Evolutionary conservation across 2,888 invertebrate genomes (phyloP).

Genomic region (Ashinkailepas kermadecensis): DNA sequence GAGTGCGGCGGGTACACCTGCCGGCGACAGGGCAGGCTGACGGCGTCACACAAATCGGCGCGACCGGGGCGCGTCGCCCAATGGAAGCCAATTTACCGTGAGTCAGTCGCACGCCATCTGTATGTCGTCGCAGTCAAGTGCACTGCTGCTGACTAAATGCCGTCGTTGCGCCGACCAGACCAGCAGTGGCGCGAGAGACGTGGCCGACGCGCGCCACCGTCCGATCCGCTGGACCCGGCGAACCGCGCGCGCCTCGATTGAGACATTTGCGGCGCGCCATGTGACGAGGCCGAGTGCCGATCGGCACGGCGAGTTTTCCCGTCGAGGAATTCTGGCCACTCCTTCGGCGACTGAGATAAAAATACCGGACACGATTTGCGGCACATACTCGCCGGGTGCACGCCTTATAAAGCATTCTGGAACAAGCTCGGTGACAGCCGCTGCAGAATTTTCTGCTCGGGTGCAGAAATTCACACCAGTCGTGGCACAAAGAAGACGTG

Average conservation of each 20-base stretch:
- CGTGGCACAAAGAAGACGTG: neutral
- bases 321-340: slow-evolving; percentile 7
- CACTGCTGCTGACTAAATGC: too few species aligned
- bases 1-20: slow-evolving; percentile 6
- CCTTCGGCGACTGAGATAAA: neutral
- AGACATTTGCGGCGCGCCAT: neutral
- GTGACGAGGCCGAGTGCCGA: neutral
- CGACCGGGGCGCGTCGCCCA: too few species aligned
- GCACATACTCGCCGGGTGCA: too few species aligned
- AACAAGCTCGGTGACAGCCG: neutral
- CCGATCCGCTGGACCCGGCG: neutral
- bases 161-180: too few species aligned
- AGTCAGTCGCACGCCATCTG: too few species aligned
- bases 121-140: too few species aligned
- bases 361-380: neutral
- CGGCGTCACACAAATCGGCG: neutral
- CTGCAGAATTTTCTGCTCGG: neutral
- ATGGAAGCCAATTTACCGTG: neutral
- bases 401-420: neutral
- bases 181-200: neutral
- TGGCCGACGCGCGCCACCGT: neutral
- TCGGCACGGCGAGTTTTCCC: neutral
- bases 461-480: slow-evolving; percentile 13
- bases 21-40: neutral
- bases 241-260: neutral